These are phyloP conservation scores for Coregonus suidteri DNA, from an alignment of 2,797 vertebrate genomes.

Conservation along the genomic window DNA sequence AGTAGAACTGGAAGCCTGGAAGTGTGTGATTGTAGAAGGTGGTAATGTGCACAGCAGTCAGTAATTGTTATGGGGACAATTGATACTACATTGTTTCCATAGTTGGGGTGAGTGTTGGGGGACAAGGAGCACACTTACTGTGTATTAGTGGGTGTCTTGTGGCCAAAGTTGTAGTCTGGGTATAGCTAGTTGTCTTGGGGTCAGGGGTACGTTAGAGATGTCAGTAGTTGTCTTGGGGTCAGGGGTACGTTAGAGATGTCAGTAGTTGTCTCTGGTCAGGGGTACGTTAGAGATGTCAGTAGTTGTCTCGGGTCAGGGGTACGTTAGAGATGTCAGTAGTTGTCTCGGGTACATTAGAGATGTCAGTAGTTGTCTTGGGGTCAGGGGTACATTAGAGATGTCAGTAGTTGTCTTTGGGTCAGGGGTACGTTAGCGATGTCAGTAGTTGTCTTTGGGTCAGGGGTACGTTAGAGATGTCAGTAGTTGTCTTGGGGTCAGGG, in stretches of 20 bases:
- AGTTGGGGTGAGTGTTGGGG: neutral
- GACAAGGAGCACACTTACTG: neutral
- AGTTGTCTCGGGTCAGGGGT: neutral
- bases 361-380: neutral
- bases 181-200: neutral
- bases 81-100: conserved; percentile 5
- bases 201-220: conserved; percentile 47
- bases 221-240: conserved; percentile 37
- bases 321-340: neutral
- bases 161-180: no score
- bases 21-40: conserved; percentile 25
- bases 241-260: conserved; percentile 27
- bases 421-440: neutral
- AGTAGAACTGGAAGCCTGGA: conserved; percentile 31
- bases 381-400: neutral
- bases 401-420: no score
- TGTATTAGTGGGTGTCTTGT: neutral
- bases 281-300: neutral
- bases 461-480: conserved; percentile 62
- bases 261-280: neutral
- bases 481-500: conserved; percentile 85
- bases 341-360: no score
- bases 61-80: neutral
- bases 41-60: conserved; percentile 5
- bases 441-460: neutral